Percentiles rank a stretch among this genome's conserved stretches.
Conservation (phyloP, 2,888 invertebrate genomes). For the Conistra vaccinii region DNA sequence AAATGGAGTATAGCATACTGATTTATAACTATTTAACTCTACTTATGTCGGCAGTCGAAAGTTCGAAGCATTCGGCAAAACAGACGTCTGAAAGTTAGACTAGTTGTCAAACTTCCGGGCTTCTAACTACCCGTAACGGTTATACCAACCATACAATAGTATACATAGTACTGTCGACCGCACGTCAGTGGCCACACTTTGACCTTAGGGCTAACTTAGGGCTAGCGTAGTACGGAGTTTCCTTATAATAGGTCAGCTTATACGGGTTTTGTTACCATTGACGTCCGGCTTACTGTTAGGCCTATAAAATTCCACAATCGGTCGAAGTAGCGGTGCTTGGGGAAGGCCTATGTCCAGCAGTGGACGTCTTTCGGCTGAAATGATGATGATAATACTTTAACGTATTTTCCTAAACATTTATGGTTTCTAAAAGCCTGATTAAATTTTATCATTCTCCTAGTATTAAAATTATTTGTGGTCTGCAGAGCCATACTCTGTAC, state of each 20-base stretch:
- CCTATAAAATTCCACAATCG: not conserved
- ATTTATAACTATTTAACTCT: not conserved
- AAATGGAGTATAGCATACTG: not conserved
- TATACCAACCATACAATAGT: not conserved
- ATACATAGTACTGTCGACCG: not conserved
- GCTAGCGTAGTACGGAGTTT: not conserved
- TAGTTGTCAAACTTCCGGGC: slow-evolving; percentile 29
- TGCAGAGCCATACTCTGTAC: too few relatives aligned
- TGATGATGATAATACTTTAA: too few relatives aligned
- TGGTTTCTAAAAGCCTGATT: too few relatives aligned
- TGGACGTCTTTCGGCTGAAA: too few relatives aligned
- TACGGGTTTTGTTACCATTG: not conserved
- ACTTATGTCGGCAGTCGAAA: not conserved
- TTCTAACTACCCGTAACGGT: slow-evolving; percentile 4
- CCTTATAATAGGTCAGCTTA: not conserved
- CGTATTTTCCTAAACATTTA: too few relatives aligned
- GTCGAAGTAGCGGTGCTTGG: too few relatives aligned
- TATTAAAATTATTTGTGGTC: too few relatives aligned
- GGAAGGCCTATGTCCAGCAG: too few relatives aligned
- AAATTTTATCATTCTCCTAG: too few relatives aligned
- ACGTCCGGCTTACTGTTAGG: too few relatives aligned
- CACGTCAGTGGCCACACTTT: not conserved
- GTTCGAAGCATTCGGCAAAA: slow-evolving; percentile 2
- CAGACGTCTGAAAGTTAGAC: slow-evolving; percentile 25
- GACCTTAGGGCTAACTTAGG: not conserved